Evolutionary conservation across 2,797 vertebrate species (phyloP), one percentile per base, ranked within the genome.

Genomic region (Otolemur crassicaudatus): DNA sequence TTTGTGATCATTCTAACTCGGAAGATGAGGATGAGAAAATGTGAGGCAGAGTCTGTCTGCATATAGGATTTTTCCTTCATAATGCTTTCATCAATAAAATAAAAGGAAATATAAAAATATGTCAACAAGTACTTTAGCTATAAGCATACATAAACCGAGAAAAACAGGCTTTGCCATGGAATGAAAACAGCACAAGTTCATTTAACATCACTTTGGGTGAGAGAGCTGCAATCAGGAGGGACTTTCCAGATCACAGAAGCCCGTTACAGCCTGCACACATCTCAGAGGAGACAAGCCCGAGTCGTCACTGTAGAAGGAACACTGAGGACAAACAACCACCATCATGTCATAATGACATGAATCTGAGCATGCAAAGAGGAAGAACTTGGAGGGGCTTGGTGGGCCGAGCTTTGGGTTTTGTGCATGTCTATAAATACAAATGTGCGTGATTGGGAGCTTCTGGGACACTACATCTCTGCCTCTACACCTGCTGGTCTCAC

Each of bases 11-110:
- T 76, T 53, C 80, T 56, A 49, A 87, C 17, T 69, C 63, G 49
- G 76, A 81, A 23, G 14, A 76, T 65, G 19, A 76, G 25, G 11
- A 80, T 65, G 23, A 80, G 60, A 11, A 89, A 94, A 92, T 37
- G 19, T 65, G 53, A 34, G 87, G 9, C 7, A 89, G 19, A 0
- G 16, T n/a, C 79, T 88, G 2, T 79, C 58, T 72, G 20, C 58
- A 34, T 63, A 37, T 31, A 86, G 37, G 69, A 89, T n/a, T 94
- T 91, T 79, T 37, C 46, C 22, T 94, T 95, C 56, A 40, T n/a
- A 73, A 87, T 72, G 73, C 27, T 88, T 85, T 84, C 13, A 93
- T 53, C 0, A 2, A 53, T 83, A 61, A 49, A 97, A 77, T 46
- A 93, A 88, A 70, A 81, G 40, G 19, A 43, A 92, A 75, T 53